Base-by-base conservation (phyloP, 1,140 invertebrate genomes). In the Ceratina australensis region DNA sequence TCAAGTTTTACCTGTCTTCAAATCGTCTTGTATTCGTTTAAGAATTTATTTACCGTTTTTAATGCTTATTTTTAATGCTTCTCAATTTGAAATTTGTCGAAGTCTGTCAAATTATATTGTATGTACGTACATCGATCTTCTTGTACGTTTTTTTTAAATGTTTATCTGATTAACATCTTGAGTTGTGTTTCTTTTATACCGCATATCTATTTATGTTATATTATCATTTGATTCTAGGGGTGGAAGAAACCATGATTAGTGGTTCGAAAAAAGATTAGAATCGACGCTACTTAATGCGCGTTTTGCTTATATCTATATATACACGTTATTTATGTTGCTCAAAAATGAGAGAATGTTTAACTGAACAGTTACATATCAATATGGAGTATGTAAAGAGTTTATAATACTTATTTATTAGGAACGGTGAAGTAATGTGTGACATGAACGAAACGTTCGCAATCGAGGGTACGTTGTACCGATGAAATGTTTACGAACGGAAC, bases 361-460 rank as follows among this genome's bases (percentile, higher is more conserved):
- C 60, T 18, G 15, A 28, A 10, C 15, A 15, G 24, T 57, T 24
- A 59, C 54, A 42, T 47, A 42, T 57, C 8, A 0, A 33, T n/a
- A 24, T 59, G 10, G 33, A 5, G 33, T 42, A 28, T 52, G 12
- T 72, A 20, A 59, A 15, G 4, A 60, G 13, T n/a, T n/a, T n/a
- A n/a, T n/a, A 28, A 52, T 28, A 28, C 5, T 52, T 54, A 54
- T 54, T 52, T 54, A 68, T 28, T 66, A n/a, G 15, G 16, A 42
- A 47, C 4, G 20, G 15, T 2, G 22, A 42, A 68, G 74, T 77
- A 77, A 77, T 77, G 74, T 77, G 74, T 77, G 74, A 77, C 74
- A 61, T 71, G 20, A 63, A 63, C 18, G 18, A 33, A 54, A 33
- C n/a, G 16, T 61, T 54, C 50, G 28, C 26, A 50, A 71, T 47